Evolutionary conservation across 2,113 vertebrate genomes (phyloP), one percentile per base, ranked within the genome.

Genomic region (Mobula birostris): DNA sequence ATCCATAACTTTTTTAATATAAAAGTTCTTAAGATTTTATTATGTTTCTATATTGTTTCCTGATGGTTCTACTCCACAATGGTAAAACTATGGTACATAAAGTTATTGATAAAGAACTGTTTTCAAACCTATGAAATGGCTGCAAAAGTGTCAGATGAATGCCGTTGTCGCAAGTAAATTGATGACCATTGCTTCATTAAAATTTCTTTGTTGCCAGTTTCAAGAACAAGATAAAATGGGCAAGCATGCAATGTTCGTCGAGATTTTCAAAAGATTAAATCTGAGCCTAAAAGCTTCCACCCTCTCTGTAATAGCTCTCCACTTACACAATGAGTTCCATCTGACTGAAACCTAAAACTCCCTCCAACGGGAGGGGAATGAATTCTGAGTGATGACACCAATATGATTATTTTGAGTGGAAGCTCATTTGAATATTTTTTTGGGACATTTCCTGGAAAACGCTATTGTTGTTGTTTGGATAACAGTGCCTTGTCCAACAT

Each of bases 1-100:
- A 90, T 93, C 91, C 68, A 74, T 68, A 93, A 93, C 36, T 48
- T 93, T 93, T 93, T 93, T 56, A 36, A 74, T 74, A 14, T 74
- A 93, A 93, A 48, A 68, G 70, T 93, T 56, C 40, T 29, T 24
- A 48, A 24, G 91, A 15, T 93, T 93, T 93, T 93, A 93, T 48
- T 76, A 40, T 36, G 68, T 74, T 74, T 93, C 90, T 74, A 40
- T 24, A 72, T 93, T 76, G 91, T 29, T 93, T 93, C 91, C 91
- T 93, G 68, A 7, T 93, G 21, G 9, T n/a, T 91, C 66, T 70
- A 56, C 61, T 74, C 90, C 8, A 24, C 17, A 70, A 1, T 72
- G 32, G 32, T 68, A 27, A 11, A 21, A 72, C 90, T 40, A 48
- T 4, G 3, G 48, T 48, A 48, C 85, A 61, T 32, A 63, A 29